Percentiles rank a stretch among this genome's conserved stretches.
phyloP scores from a whole-genome alignment of 2,888 invertebrate species.

The Tanypteryx hageni region DNA sequence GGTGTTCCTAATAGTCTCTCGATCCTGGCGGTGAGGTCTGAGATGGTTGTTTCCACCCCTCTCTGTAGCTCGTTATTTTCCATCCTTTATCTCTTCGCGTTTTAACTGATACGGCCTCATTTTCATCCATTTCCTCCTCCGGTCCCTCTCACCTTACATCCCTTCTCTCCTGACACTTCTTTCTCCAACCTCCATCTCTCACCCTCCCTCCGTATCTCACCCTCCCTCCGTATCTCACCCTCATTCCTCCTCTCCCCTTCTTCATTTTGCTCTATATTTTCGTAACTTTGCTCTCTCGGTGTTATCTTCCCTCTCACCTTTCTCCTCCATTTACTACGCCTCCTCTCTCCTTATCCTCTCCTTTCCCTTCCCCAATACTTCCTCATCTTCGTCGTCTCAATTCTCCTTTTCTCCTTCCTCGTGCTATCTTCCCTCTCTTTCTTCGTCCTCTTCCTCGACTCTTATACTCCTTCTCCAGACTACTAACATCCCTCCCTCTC shows the following conservation, averaged over 20 bases:
- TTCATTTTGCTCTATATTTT: too few relatives aligned
- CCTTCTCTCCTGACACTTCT: conserved; percentile 19
- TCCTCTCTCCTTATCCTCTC: too few relatives aligned
- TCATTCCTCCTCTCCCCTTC: neutral
- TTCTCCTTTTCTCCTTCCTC: neutral
- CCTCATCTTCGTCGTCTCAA: neutral
- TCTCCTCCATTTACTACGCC: too few relatives aligned
- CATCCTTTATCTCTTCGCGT: conserved; percentile 33
- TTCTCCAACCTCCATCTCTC: conserved; percentile 8
- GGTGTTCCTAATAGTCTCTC: neutral
- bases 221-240: neutral
- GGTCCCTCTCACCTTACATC: neutral
- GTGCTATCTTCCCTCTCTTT: neutral
- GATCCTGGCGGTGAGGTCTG: neutral
- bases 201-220: neutral
- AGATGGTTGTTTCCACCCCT: neutral
- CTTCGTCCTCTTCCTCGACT: neutral
- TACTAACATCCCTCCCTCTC: neutral
- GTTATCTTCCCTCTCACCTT: too few relatives aligned
- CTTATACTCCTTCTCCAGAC: neutral
- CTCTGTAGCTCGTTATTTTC: neutral
- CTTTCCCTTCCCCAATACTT: neutral
- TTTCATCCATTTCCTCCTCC: neutral
- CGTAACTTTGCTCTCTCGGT: too few relatives aligned
- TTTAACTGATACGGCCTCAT: conserved; percentile 43